Conservation (phyloP, 2,888 invertebrate species). For the Eledona agricola region DNA sequence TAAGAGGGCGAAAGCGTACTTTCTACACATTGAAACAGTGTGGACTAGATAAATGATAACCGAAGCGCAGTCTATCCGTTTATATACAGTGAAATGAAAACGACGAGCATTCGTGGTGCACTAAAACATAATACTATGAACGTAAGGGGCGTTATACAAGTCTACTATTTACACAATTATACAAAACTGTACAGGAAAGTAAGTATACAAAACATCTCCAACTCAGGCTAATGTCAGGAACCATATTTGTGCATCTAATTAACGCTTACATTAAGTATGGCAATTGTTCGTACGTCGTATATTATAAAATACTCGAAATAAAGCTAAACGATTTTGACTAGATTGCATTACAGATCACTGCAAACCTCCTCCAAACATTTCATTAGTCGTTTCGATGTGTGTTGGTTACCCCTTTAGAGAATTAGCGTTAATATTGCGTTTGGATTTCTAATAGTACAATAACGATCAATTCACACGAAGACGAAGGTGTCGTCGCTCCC, state of each 20-base stretch:
- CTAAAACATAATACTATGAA: constrained; percentile 29
- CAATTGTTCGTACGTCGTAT: constrained; percentile 38
- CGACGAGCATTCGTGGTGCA: constrained; percentile 21
- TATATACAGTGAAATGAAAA: constrained; percentile 22
- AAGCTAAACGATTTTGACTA: constrained; percentile 48
- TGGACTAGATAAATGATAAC: constrained; percentile 37
- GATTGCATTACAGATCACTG: constrained; percentile 55
- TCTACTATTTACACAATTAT: constrained; percentile 54
- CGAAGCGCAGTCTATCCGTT: constrained; percentile 34
- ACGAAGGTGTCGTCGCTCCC: too few species aligned
- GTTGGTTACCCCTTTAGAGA: constrained; percentile 24
- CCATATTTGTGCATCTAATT: constrained; percentile 48
- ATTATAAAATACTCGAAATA: constrained; percentile 48
- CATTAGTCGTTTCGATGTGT: constrained; percentile 39
- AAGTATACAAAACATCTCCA: constrained; percentile 40
- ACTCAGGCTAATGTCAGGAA: constrained; percentile 48
- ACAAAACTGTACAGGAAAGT: constrained; percentile 49
- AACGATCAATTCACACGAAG: too few species aligned
- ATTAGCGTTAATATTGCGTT: constrained; percentile 26
- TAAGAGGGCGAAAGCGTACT: constrained; percentile 26
- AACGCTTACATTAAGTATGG: constrained; percentile 36
- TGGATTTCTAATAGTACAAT: constrained; percentile 9
- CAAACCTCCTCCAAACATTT: constrained; percentile 55
- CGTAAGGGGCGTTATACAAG: constrained; percentile 47
- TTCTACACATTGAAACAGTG: constrained; percentile 30